Evolutionary conservation across 2,888 invertebrate species (phyloP), one percentile per base, ranked within the genome.

Genomic region (Synanthedon andrenaeformis): DNA sequence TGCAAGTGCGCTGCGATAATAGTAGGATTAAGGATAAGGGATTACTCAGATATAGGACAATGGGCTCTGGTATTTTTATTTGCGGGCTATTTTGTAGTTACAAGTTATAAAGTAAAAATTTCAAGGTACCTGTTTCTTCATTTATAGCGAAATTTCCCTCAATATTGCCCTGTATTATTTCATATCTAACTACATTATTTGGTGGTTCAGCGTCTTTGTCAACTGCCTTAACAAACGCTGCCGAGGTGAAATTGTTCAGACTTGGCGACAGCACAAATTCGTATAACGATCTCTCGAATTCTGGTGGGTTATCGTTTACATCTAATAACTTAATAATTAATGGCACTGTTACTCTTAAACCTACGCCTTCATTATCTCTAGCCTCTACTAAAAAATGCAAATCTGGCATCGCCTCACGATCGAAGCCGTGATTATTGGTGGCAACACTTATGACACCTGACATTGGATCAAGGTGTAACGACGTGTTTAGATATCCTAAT

Each of bases 251-350:
- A 65, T 92, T 91, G 58, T 89, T 90, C 60, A 93, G 82, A 70
- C 93, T 92, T 6, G 92, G 88, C 51, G 93, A 92, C 56, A 97
- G 78, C 60, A 94, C 92, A 64, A 95, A 96, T 72, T 94, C 94
- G 71, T 96, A 96, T 11, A 91, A 82, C 51, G 90, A 85, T 71
- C 92, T 92, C 60, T 94, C 93, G 73, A 98, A 98, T 57, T 90
- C 85, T 45, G 98, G 98, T 54, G 91, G 89, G 82, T 96, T 93
- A 82, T 97, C 97, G 77, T 97, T 97, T 54, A 94, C 92, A 83
- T 91, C 91, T 67, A 93, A 82, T 62, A 97, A 82, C 82, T 92
- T 92, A 67, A 96, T 90, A 63, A 92, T 89, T 62, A 96, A 89
- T 65, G 91, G 91, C 65, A 93, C 90, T 61, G 91, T 92, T 50